Evolutionary conservation across 1,140 invertebrate species (phyloP).

Genomic region (Nebria ingens): DNA sequence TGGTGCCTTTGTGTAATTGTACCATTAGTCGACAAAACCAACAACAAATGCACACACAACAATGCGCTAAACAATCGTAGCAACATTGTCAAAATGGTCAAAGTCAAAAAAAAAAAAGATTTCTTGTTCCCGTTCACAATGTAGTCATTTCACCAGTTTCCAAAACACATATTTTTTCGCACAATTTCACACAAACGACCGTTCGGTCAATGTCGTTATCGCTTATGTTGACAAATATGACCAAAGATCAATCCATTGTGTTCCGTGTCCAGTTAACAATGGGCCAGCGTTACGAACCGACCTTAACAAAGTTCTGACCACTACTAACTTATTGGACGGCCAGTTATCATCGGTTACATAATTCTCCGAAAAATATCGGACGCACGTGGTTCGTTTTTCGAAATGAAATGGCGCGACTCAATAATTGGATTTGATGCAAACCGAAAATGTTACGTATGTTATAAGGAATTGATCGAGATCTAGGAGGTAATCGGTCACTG

Average conservation of each 20-base stretch:
- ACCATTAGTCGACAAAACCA: neutral
- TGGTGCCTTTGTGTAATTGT: neutral
- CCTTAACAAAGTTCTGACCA: no score
- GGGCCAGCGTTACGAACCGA: no score
- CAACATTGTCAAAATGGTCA: neutral
- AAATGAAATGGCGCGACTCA: no score
- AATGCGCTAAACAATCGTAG: neutral
- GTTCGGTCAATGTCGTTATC: neutral
- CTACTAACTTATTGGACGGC: no score
- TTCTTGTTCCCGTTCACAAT: neutral
- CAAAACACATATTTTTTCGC: neutral
- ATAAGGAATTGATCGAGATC: no score
- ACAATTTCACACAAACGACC: neutral
- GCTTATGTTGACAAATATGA: neutral
- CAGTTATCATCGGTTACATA: no score
- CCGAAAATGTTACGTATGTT: no score
- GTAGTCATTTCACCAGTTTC: neutral
- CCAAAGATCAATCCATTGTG: slow-evolving; percentile 4
- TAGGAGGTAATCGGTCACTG: neutral
- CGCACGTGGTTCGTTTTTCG: no score
- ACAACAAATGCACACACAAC: neutral
- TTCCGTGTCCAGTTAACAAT: neutral
- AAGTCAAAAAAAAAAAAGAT: neutral
- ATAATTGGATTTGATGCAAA: no score
- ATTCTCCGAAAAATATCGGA: no score